Base-by-base conservation (phyloP, 2,888 invertebrate species). In the Papilio demoleus region DNA sequence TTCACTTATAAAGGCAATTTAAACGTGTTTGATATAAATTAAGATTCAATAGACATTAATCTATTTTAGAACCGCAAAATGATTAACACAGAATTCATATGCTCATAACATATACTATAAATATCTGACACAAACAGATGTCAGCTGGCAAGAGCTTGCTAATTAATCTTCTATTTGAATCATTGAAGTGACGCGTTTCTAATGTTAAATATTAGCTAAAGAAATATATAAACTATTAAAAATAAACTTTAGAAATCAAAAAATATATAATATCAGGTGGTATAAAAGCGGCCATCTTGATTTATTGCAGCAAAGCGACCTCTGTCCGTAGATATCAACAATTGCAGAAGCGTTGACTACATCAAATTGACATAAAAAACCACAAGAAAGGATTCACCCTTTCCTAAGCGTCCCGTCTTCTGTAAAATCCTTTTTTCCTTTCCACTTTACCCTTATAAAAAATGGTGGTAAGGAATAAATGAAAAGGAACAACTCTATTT, bases 91-190 rank as follows among this genome's bases (percentile, higher is more conserved):
- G 53, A 47, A 50, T 34, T 36, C 47, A 36, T 31, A 50, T 34
- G 36, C 50, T 63, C 63, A 31, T 56, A 36, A 50, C 50, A 47
- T 31, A 36, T 34, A 17, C 63, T 63, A 63, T 63, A 63, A 63
- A 63, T 63, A 63, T 50, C 63, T 22, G 47, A 31, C 36, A 19
- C 50, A 50, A 63, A 63, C 63, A 63, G 63, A 63, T 63, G 63
- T 63, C 63, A 56, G 34, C 50, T 63, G 63, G 63, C 63, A 63
- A 36, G 63, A 50, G 50, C 12, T 34, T n/a, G 9, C 36, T 63
- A 45, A 50, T 63, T 36, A 63, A 50, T 14, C 34, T 12, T 45
- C 62, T 22, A 62, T 63, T 14, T 34, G 22, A 63, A 63, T 63
- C 14, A 50, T 34, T 36, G 36, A 31, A 56, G 53, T 31, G 31